A percentile compares a stretch with the other conserved stretches of the same genome.
phyloP scores from a whole-genome alignment of 2,888 invertebrate genomes.

The Miltochrista miniata region DNA sequence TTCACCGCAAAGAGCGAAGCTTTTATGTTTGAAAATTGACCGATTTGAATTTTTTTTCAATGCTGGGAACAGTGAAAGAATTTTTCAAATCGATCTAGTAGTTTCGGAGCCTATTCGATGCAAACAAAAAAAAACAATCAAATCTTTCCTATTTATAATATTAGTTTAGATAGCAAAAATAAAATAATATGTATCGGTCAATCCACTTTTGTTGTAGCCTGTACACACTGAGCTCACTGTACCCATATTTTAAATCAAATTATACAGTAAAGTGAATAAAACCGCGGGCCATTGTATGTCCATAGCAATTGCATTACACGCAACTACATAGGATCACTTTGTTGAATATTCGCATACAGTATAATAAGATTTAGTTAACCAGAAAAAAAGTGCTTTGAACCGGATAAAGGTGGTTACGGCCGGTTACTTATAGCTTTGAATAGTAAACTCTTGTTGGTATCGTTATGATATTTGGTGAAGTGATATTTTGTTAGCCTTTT shows the following conservation, averaged over 20 bases:
- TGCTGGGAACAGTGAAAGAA: no score
- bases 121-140: no score
- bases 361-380: conserved; percentile 20
- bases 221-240: no score
- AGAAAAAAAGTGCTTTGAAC: conserved; percentile 19
- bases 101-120: no score
- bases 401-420: conserved; percentile 24
- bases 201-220: conserved; percentile 1
- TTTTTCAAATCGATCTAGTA: no score
- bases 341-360: background rate
- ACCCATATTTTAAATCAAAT: conserved; percentile 33
- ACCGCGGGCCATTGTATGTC: conserved; percentile 9
- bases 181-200: no score
- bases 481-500: background rate
- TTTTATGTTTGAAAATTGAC: no score
- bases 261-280: conserved; percentile 12
- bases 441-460: conserved; percentile 1
- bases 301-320: background rate
- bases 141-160: no score
- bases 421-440: conserved; percentile 24
- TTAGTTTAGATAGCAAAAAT: no score
- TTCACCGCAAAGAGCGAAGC: no score
- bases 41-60: no score
- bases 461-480: background rate
- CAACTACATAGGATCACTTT: background rate